Evolutionary conservation across 2,888 invertebrate genomes (phyloP).

Genomic region (Myathropa florea): DNA sequence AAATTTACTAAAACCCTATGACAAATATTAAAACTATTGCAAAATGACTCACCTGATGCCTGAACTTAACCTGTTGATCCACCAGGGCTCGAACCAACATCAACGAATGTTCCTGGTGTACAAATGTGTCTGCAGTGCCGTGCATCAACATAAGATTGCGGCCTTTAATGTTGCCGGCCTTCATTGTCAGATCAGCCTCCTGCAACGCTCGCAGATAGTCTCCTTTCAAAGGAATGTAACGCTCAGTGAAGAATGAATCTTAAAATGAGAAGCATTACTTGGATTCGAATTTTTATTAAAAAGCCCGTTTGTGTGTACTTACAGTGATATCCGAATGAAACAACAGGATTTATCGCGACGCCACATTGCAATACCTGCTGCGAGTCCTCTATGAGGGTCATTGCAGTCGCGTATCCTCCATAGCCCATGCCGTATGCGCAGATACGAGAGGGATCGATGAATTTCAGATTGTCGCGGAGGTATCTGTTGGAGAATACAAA

Average conservation of each 20-base stretch:
- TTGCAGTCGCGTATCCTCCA: constrained; percentile 92
- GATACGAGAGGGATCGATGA: constrained; percentile 89
- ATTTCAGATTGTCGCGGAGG: constrained; percentile 89
- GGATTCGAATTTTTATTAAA: neutral
- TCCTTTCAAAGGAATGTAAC: constrained; percentile 90
- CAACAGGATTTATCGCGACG: constrained; percentile 92
- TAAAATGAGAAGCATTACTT: neutral
- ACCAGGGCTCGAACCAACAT: constrained; percentile 91
- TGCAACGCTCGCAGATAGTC: constrained; percentile 87
- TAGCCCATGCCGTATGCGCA: constrained; percentile 94
- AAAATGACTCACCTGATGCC: constrained; percentile 86
- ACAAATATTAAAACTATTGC: too few species aligned
- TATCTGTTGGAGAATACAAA: constrained; percentile 81
- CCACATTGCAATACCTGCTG: constrained; percentile 91
- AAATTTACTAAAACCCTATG: too few species aligned
- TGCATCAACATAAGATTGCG: constrained; percentile 87
- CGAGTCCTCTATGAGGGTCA: constrained; percentile 89
- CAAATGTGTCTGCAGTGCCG: constrained; percentile 91
- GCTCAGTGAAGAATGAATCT: constrained; percentile 95
- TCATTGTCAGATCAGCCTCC: constrained; percentile 89
- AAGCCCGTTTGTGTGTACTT: constrained; percentile 75
- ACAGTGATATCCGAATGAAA: constrained; percentile 91
- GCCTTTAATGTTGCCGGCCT: constrained; percentile 88
- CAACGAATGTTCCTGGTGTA: constrained; percentile 93
- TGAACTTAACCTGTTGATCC: constrained; percentile 90